phyloP scores from a whole-genome alignment of 2,797 vertebrate genomes.

The Acanthurus leucopareius region DNA sequence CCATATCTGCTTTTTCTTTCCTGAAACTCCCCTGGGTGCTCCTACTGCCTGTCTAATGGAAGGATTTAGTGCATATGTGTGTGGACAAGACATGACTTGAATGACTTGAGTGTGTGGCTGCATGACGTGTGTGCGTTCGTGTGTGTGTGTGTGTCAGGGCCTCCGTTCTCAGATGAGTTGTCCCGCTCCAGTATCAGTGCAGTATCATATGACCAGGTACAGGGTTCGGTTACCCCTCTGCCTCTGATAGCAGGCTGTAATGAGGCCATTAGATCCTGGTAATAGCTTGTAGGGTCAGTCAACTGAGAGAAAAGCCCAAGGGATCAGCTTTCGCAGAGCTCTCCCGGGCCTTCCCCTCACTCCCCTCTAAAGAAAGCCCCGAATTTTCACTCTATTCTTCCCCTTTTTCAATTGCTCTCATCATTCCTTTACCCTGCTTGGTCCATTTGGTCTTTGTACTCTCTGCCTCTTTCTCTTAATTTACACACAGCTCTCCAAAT shows the following conservation, averaged over 20 bases:
- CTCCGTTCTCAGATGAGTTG: slow-evolving; percentile 59
- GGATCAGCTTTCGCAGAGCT: slow-evolving; percentile 81
- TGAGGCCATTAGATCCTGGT: slow-evolving; percentile 93
- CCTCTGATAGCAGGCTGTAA: slow-evolving; percentile 88
- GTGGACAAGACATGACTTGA: background rate
- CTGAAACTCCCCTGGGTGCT: background rate
- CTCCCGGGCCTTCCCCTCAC: slow-evolving; percentile 28
- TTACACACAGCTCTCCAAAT: background rate
- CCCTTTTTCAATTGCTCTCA: slow-evolving; percentile 16
- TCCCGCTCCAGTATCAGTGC: slow-evolving; percentile 67
- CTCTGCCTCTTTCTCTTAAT: background rate
- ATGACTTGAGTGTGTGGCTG: slow-evolving; percentile 10
- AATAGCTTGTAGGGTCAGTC: slow-evolving; percentile 92
- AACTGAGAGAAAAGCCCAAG: slow-evolving; percentile 79
- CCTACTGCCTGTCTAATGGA: slow-evolving; percentile 5
- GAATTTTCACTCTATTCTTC: slow-evolving; percentile 13
- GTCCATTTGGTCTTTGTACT: background rate
- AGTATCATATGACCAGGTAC: slow-evolving; percentile 71
- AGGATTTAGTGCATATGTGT: background rate
- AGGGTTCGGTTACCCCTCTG: slow-evolving; percentile 68
- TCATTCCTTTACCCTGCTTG: background rate
- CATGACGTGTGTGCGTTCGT: slow-evolving; percentile 15
- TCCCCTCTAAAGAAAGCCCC: slow-evolving; percentile 20
- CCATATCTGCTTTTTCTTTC: background rate
- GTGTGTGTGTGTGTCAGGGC: slow-evolving; percentile 15